Percentiles rank a stretch among this genome's conserved stretches.
Evolutionary conservation across 1,140 invertebrate genomes (phyloP).

Genomic region (Ptiloglossa arizonensis): DNA sequence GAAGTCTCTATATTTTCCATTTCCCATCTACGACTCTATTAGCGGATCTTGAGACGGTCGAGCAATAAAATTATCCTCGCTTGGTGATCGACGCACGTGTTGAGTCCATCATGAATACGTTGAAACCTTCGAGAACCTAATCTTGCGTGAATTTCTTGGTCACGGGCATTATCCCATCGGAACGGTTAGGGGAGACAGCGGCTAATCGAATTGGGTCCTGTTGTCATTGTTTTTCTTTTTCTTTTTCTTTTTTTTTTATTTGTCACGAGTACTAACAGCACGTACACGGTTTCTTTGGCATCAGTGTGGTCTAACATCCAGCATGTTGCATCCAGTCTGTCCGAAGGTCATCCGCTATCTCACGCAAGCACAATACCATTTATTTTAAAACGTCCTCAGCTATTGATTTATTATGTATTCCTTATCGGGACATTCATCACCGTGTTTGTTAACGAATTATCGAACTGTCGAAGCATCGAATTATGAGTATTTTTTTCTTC

Average conservation of each 20-base stretch:
- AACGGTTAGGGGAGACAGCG: neutral
- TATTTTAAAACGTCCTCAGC: neutral
- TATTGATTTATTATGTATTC: no score
- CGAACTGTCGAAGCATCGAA: neutral
- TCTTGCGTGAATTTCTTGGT: no score
- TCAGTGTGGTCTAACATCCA: slow-evolving; percentile 11
- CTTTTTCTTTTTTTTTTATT: no score
- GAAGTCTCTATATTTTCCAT: neutral
- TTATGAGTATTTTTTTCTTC: neutral
- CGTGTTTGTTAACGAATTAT: neutral
- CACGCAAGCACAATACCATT: neutral
- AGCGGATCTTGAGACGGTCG: slow-evolving; percentile 37
- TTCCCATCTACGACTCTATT: neutral
- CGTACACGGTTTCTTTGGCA: no score
- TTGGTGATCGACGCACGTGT: neutral
- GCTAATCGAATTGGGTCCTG: neutral
- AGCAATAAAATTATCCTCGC: slow-evolving; percentile 20
- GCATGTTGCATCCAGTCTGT: neutral
- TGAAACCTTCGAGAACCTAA: no score
- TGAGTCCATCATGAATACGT: neutral
- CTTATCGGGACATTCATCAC: no score
- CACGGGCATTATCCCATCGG: neutral
- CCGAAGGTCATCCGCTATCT: slow-evolving; percentile 10
- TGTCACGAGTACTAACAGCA: slow-evolving; percentile 10
- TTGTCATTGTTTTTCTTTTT: neutral